phyloP scores from a whole-genome alignment of 2,888 invertebrate species.

The Ecliptopera silaceata region DNA sequence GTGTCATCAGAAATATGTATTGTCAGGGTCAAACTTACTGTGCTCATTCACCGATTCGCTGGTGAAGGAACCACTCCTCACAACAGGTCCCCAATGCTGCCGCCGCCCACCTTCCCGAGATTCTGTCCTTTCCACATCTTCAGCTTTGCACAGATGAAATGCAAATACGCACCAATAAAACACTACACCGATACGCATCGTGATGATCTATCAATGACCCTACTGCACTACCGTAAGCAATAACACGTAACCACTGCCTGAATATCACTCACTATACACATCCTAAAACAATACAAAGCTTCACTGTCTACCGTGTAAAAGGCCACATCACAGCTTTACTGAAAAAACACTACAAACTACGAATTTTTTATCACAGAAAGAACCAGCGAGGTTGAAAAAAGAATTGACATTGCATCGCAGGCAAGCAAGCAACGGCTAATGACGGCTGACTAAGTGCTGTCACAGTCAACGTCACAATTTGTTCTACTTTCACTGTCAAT shows the following conservation, averaged over 20 bases:
- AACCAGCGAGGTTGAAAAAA: slow-evolving; percentile 62
- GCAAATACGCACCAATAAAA: slow-evolving; percentile 80
- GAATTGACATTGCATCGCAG: slow-evolving; percentile 16
- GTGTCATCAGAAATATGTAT: slow-evolving; percentile 54
- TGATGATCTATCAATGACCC: slow-evolving; percentile 77
- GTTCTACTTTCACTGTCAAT: too few relatives aligned
- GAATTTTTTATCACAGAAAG: slow-evolving; percentile 66
- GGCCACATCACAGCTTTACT: slow-evolving; percentile 71
- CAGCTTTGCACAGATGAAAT: slow-evolving; percentile 75
- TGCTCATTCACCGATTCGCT: slow-evolving; percentile 74
- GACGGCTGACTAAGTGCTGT: slow-evolving; percentile 1
- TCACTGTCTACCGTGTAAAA: slow-evolving; percentile 55
- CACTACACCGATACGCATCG: slow-evolving; percentile 80
- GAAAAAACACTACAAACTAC: slow-evolving; percentile 63
- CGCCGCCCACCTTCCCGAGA: slow-evolving; percentile 67
- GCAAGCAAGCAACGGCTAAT: too few relatives aligned
- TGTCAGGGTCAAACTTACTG: slow-evolving; percentile 68
- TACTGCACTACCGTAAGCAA: slow-evolving; percentile 63
- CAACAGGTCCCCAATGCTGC: slow-evolving; percentile 71
- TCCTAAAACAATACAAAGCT: slow-evolving; percentile 62
- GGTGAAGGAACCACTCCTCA: slow-evolving; percentile 65
- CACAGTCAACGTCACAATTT: too few relatives aligned
- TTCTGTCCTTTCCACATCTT: slow-evolving; percentile 77
- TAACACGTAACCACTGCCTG: slow-evolving; percentile 60
- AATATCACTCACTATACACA: slow-evolving; percentile 70